phyloP scores from a whole-genome alignment of 2,888 invertebrate genomes.

The Amphipyra tragopoginis region DNA sequence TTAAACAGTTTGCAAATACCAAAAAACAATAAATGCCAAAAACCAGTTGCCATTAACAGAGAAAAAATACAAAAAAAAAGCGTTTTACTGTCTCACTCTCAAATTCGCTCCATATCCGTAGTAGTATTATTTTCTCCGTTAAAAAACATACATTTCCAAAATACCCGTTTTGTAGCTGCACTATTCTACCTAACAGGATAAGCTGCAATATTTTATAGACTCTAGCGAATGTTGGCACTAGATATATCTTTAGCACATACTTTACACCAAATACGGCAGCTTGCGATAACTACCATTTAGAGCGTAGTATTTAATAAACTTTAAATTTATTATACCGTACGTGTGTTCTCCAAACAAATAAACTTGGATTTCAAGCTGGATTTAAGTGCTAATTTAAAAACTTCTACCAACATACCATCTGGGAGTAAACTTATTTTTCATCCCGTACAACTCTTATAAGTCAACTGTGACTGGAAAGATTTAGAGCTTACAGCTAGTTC shows the following conservation, averaged over 20 bases:
- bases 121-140: too few relatives aligned
- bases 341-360: neutral
- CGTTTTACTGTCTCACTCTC: too few relatives aligned
- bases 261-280: conserved; percentile 19
- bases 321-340: conserved; percentile 3
- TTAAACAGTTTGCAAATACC: too few relatives aligned
- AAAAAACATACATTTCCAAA: conserved; percentile 1
- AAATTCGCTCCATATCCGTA: too few relatives aligned
- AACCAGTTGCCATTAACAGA: too few relatives aligned
- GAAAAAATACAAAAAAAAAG: too few relatives aligned
- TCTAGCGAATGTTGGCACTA: conserved; percentile 15
- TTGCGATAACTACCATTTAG: conserved; percentile 18
- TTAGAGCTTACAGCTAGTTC: too few relatives aligned
- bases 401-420: neutral
- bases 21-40: too few relatives aligned
- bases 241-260: conserved; percentile 14
- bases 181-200: conserved; percentile 12
- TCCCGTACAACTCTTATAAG: neutral
- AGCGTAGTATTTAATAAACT: conserved; percentile 20
- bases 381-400: conserved; percentile 3
- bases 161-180: conserved; percentile 8
- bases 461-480: neutral
- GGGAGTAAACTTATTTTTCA: neutral
- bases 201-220: conserved; percentile 19
- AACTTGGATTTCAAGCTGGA: neutral